Percentiles rank a stretch among this genome's conserved stretches.
These are phyloP conservation scores for Elymnias hypermnestra DNA, from an alignment of 1,140 invertebrate genomes.

Conservation along the genomic window DNA sequence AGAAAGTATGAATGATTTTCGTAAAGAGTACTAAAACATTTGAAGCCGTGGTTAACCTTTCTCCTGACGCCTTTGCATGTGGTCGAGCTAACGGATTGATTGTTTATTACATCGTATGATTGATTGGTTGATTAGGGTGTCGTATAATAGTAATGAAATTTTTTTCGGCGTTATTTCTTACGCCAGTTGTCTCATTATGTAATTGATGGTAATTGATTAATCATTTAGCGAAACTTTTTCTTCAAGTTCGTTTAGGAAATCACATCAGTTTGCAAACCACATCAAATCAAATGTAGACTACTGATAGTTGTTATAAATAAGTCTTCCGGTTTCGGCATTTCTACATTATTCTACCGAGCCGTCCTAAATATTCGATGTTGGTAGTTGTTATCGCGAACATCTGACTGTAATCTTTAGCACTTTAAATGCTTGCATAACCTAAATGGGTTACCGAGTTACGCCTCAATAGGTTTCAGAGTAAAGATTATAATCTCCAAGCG, in stretches of 20 bases:
- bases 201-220: conserved; percentile 12
- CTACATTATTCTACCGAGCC: too few relatives aligned
- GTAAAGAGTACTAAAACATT: background rate
- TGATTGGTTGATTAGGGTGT: conserved; percentile 19
- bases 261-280: too few relatives aligned
- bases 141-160: conserved; percentile 15
- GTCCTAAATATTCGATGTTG: background rate
- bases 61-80: conserved; percentile 5
- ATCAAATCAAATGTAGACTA: too few relatives aligned
- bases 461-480: conserved; percentile 1
- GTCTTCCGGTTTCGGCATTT: too few relatives aligned
- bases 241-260: too few relatives aligned
- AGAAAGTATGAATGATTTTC: too few relatives aligned
- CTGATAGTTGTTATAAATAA: too few relatives aligned
- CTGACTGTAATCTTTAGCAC: conserved; percentile 2
- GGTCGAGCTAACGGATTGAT: conserved; percentile 20
- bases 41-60: background rate
- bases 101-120: conserved; percentile 21
- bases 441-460: conserved; percentile 2
- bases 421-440: background rate
- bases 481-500: background rate
- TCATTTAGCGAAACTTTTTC: too few relatives aligned
- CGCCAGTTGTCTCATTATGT: conserved; percentile 9
- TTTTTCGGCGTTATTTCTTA: conserved; percentile 10
- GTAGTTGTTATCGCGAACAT: background rate